These are phyloP conservation scores for Epinephelus malabaricus DNA, from an alignment of 2,797 vertebrate genomes.

Conservation along the genomic window DNA sequence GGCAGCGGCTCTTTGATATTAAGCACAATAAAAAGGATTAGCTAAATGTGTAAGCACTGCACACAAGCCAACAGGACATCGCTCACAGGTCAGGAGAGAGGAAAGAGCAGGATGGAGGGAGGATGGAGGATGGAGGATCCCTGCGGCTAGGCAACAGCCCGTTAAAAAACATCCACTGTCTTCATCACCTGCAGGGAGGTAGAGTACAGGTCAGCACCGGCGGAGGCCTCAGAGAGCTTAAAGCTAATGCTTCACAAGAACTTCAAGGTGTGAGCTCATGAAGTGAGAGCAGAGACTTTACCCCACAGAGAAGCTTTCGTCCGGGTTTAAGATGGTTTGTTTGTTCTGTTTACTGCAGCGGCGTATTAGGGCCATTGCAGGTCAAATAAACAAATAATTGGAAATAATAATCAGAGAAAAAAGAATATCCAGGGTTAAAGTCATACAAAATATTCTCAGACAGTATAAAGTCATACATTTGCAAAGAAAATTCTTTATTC, in stretches of 20 bases:
- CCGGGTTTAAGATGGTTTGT: background rate
- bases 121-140: background rate
- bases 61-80: background rate
- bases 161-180: background rate
- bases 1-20: constrained; percentile 21
- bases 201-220: no score
- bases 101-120: background rate
- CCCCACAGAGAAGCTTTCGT: background rate
- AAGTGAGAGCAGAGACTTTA: constrained; percentile 17
- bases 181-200: constrained; percentile 4
- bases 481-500: no score
- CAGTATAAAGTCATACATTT: no score
- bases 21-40: constrained; percentile 52
- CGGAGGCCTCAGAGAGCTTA: background rate
- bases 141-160: background rate
- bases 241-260: constrained; percentile 11
- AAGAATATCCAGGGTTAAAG: no score
- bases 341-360: background rate
- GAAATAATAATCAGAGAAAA: no score
- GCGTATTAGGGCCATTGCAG: no score
- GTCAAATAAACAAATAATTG: no score
- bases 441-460: no score
- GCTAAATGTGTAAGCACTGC: background rate
- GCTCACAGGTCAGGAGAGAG: constrained; percentile 20
- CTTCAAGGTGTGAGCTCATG: constrained; percentile 14